Evolutionary conservation across 2,797 vertebrate genomes (phyloP).

Genomic region (Odontamblyopus lacepedii): DNA sequence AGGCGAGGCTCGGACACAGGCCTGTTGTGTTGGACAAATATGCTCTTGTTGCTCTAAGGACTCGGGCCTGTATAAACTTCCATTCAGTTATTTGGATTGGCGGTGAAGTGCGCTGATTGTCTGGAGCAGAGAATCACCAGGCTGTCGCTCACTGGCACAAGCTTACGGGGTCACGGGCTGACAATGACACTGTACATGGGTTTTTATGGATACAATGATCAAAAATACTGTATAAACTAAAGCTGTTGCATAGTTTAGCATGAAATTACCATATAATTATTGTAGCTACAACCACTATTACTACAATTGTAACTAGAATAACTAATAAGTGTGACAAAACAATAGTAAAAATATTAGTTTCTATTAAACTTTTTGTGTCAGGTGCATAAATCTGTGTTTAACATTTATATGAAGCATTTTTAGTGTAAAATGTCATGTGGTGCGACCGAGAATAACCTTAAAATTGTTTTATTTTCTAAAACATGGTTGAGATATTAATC

Average conservation of each 20-base stretch:
- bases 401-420: too few species aligned
- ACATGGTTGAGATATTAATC: too few species aligned
- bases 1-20: conserved; percentile 47
- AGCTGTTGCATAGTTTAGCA: background rate
- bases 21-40: conserved; percentile 57
- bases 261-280: background rate
- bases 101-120: conserved; percentile 47
- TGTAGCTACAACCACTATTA: background rate
- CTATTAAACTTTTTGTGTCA: too few species aligned
- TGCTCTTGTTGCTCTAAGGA: conserved; percentile 48
- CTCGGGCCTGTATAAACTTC: conserved; percentile 45
- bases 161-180: conserved; percentile 1
- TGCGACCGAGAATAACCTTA: too few species aligned
- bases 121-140: conserved; percentile 23
- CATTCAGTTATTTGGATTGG: conserved; percentile 46
- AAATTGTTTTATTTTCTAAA: too few species aligned
- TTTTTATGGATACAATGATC: background rate
- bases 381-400: too few species aligned
- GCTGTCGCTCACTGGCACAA: conserved; percentile 21
- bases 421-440: too few species aligned
- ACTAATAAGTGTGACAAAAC: too few species aligned
- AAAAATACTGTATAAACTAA: background rate
- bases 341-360: too few species aligned
- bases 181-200: background rate
- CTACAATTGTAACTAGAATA: too few species aligned